These are phyloP conservation scores for Myiagra hebetior DNA, from an alignment of 2,113 vertebrate genomes.

Conservation along the genomic window DNA sequence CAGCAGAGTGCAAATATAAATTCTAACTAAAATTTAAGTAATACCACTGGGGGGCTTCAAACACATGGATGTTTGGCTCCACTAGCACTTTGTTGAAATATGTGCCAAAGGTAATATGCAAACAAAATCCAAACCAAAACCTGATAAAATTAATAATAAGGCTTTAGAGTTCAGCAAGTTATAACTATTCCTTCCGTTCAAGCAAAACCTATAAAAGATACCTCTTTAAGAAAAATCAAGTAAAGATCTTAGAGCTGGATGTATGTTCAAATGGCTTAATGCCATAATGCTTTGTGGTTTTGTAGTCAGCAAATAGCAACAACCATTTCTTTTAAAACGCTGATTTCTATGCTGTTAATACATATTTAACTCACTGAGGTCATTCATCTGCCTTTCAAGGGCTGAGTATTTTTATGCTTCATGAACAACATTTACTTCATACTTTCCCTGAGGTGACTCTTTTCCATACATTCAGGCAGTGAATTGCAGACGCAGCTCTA, in stretches of 20 bases:
- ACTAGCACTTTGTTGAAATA: neutral
- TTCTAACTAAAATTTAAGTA: neutral
- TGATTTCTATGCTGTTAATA: neutral
- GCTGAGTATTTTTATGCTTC: neutral
- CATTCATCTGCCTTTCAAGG: neutral
- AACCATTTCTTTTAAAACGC: neutral
- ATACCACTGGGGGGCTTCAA: neutral
- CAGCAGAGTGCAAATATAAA: neutral
- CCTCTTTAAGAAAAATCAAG: neutral
- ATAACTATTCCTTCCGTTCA: neutral
- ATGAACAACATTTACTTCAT: neutral
- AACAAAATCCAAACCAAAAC: accelerated
- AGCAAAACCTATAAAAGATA: neutral
- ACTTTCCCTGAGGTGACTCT: neutral
- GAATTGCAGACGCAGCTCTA: neutral
- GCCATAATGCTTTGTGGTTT: neutral
- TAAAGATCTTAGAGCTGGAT: neutral
- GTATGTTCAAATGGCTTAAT: neutral
- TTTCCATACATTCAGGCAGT: neutral
- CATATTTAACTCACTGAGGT: neutral
- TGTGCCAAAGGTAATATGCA: neutral
- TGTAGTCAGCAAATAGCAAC: neutral
- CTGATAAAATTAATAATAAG: neutral
- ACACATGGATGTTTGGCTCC: neutral
- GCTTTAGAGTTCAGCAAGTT: neutral